A percentile compares a stretch with the other conserved stretches of the same genome.
phyloP scores from a whole-genome alignment of 2,113 vertebrate species.

The Callorhinus ursinus region DNA sequence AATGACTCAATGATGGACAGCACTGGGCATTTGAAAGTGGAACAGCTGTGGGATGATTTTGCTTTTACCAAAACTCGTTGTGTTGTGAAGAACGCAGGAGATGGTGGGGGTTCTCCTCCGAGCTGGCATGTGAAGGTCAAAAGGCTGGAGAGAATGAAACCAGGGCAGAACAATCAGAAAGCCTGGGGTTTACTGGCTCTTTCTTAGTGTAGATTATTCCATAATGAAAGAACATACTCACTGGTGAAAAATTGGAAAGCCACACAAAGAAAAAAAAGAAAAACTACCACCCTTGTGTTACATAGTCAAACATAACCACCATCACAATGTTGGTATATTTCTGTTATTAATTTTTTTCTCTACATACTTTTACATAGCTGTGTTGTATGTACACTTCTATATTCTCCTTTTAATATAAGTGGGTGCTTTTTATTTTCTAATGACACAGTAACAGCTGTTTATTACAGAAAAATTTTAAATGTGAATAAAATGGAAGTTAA shows the following conservation, averaged over 20 bases:
- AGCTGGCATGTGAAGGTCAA: not conserved
- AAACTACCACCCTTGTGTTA: not conserved
- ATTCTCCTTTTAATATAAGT: not conserved
- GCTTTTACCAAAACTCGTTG: not conserved
- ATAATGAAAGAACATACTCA: not conserved
- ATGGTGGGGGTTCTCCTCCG: not conserved
- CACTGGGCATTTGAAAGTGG: not conserved
- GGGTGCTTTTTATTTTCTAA: not conserved
- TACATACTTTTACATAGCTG: not conserved
- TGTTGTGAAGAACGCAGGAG: not conserved
- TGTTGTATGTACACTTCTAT: not conserved
- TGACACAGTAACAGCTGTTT: not conserved
- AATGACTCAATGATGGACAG: not conserved
- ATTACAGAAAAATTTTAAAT: not conserved
- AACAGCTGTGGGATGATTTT: not conserved
- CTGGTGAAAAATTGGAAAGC: not conserved
- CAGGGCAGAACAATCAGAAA: not conserved
- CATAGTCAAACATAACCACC: not conserved
- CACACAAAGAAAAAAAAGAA: not conserved
- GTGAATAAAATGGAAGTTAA: not conserved
- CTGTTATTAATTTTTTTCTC: not conserved
- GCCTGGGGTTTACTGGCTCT: not conserved
- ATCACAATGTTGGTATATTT: not conserved
- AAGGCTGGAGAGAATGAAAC: not conserved
- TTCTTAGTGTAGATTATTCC: not conserved